A percentile compares a stretch with the other conserved stretches of the same genome.
Conservation (phyloP, 2,797 vertebrate species). For the Cichlasoma orientale region DNA sequence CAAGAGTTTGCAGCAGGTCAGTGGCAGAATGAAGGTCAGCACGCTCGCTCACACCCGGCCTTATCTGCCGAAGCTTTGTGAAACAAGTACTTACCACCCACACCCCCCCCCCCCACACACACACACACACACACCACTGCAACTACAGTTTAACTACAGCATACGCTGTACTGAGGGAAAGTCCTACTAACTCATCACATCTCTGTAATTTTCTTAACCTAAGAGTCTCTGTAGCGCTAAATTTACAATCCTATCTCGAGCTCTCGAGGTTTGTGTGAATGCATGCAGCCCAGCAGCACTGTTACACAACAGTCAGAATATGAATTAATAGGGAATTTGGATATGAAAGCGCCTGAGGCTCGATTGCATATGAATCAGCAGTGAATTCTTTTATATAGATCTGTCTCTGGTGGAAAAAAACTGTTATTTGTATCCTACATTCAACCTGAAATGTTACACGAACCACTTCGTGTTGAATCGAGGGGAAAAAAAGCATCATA, state of each 20-base stretch:
- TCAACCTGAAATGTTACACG: not conserved
- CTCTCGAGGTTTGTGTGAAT: not conserved
- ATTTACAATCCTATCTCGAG: not conserved
- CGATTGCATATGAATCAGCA: not conserved
- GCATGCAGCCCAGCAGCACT: no score
- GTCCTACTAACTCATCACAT: not conserved
- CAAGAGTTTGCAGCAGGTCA: not conserved
- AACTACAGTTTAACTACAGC: not conserved
- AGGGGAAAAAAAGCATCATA: not conserved
- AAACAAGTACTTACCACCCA: conserved; percentile 31
- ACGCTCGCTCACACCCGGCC: not conserved
- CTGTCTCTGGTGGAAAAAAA: no score
- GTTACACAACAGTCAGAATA: not conserved
- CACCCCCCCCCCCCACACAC: not conserved
- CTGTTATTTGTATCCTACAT: no score
- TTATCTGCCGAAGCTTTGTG: conserved; percentile 30
- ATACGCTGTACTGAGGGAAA: not conserved
- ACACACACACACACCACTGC: not conserved
- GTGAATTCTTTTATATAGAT: no score
- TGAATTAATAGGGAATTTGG: not conserved
- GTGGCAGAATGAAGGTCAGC: not conserved
- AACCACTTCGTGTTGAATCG: not conserved
- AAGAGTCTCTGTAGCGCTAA: not conserved
- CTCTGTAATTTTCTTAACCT: not conserved
- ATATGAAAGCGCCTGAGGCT: not conserved